These are phyloP conservation scores for Polymixis flavicincta DNA, from an alignment of 2,888 invertebrate genomes.

Conservation along the genomic window DNA sequence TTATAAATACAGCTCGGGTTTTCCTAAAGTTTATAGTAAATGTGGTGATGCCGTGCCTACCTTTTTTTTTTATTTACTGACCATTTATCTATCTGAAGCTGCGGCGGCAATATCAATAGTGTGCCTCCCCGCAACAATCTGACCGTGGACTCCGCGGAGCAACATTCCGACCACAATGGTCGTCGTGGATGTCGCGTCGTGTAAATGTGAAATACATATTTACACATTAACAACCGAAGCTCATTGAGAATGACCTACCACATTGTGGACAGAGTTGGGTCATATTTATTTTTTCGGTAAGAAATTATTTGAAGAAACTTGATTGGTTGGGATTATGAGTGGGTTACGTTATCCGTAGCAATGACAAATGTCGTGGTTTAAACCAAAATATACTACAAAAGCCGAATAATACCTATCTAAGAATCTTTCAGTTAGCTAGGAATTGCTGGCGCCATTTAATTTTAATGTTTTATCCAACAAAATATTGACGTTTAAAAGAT, in stretches of 20 bases:
- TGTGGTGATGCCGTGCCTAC: not conserved
- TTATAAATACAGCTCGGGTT: too few relatives aligned
- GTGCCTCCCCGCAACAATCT: not conserved
- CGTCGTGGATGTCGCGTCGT: conserved; percentile 67
- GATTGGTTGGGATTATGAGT: conserved; percentile 18
- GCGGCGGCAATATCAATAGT: conserved; percentile 38
- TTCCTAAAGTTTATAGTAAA: too few relatives aligned
- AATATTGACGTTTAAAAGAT: too few relatives aligned
- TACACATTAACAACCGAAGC: conserved; percentile 79
- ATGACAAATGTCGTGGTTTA: not conserved
- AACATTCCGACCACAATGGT: conserved; percentile 62
- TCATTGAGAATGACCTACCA: conserved; percentile 84
- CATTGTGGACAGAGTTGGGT: conserved; percentile 79
- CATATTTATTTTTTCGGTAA: conserved; percentile 70
- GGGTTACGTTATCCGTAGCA: conserved; percentile 61
- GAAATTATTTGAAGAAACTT: conserved; percentile 52
- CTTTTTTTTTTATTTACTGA: not conserved
- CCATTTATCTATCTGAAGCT: not conserved
- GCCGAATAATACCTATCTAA: too few relatives aligned
- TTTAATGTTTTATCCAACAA: too few relatives aligned
- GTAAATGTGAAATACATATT: conserved; percentile 83
- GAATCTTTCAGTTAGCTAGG: too few relatives aligned
- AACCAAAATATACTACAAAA: not conserved
- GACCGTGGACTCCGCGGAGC: conserved; percentile 24
- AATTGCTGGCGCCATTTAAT: too few relatives aligned